A percentile compares a stretch with the other conserved stretches of the same genome.
phyloP scores from a whole-genome alignment of 2,888 invertebrate species.

The Xestia sexstrigata region DNA sequence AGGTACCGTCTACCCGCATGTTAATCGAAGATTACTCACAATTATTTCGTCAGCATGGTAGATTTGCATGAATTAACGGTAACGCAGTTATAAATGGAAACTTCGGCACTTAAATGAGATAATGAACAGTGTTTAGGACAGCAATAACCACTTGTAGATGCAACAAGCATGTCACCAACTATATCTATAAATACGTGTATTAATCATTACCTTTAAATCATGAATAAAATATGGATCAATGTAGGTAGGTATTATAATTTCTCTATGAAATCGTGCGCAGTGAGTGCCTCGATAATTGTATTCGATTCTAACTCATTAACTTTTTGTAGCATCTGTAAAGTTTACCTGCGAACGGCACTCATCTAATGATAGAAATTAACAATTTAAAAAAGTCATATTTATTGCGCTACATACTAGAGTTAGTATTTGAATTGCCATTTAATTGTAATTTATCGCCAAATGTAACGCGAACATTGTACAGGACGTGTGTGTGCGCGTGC shows the following conservation, averaged over 20 bases:
- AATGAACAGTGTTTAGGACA: constrained; percentile 7
- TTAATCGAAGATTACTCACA: not conserved
- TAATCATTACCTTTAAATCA: constrained; percentile 4
- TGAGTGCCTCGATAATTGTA: constrained; percentile 40
- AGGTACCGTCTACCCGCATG: constrained; percentile 14
- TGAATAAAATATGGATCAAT: constrained; percentile 43
- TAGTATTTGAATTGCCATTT: constrained; percentile 62
- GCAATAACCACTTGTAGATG: constrained; percentile 19
- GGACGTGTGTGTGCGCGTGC: constrained; percentile 57
- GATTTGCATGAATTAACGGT: constrained; percentile 26
- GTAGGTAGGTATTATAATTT: constrained; percentile 36
- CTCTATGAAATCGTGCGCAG: constrained; percentile 33
- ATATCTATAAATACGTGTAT: not conserved
- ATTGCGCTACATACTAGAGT: constrained; percentile 55
- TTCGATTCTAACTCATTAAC: constrained; percentile 52
- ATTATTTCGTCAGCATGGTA: constrained; percentile 15
- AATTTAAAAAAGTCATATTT: constrained; percentile 57
- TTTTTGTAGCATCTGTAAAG: constrained; percentile 30
- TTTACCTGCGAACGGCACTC: constrained; percentile 41
- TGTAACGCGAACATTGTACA: constrained; percentile 62
- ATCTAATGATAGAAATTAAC: constrained; percentile 51
- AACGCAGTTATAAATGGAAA: not conserved
- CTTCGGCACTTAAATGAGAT: not conserved
- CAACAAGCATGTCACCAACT: constrained; percentile 19
- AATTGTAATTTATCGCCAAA: constrained; percentile 67